Evolutionary conservation across 1,140 invertebrate genomes (phyloP).

Genomic region (Xylocopa sonorina): DNA sequence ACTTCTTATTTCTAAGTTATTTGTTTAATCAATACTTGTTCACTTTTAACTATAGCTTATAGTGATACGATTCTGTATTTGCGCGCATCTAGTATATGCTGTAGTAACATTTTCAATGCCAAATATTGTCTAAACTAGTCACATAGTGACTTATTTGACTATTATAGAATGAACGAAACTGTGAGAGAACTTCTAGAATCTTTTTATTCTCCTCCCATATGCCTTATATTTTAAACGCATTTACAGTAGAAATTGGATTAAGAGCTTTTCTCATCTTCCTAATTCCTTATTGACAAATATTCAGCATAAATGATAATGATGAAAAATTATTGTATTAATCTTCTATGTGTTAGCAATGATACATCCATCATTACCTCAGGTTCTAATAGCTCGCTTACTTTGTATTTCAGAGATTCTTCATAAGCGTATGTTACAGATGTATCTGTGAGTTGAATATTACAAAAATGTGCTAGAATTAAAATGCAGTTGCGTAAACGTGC

Average conservation of each 20-base stretch:
- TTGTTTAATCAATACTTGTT: constrained; percentile 79
- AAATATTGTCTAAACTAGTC: not conserved
- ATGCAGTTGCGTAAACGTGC: constrained; percentile 95
- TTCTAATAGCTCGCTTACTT: constrained; percentile 89
- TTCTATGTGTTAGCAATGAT: constrained; percentile 86
- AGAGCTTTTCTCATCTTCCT: not conserved
- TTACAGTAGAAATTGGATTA: constrained; percentile 7
- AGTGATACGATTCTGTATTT: constrained; percentile 20
- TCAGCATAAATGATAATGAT: constrained; percentile 6
- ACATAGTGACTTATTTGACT: no score
- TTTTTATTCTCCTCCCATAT: not conserved
- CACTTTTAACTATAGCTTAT: constrained; percentile 26
- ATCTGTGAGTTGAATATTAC: constrained; percentile 95
- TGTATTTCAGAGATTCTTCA: constrained; percentile 93
- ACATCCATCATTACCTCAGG: constrained; percentile 92
- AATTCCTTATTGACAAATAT: not conserved
- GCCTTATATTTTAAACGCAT: not conserved
- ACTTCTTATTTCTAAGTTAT: constrained; percentile 68
- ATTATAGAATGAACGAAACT: constrained; percentile 7
- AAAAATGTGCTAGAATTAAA: constrained; percentile 89
- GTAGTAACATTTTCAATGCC: not conserved
- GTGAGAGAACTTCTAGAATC: not conserved
- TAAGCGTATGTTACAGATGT: constrained; percentile 96
- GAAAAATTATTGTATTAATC: constrained; percentile 74
- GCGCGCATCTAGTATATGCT: not conserved